phyloP scores from a whole-genome alignment of 2,888 invertebrate species.

The Drosophila tanythrix region DNA sequence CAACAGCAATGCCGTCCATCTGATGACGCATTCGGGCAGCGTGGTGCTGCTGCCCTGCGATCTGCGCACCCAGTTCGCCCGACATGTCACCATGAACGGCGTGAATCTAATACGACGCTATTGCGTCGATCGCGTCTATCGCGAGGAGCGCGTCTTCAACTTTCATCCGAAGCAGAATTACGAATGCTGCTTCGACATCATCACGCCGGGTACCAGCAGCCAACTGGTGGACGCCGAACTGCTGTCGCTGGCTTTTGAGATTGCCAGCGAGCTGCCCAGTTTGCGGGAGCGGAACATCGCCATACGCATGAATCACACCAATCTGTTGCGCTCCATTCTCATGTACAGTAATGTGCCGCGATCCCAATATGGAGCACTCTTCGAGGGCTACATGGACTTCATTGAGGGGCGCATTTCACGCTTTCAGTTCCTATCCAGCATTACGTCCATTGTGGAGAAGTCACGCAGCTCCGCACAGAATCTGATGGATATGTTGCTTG shows the following conservation, averaged over 20 bases:
- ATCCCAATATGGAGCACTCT: conserved; percentile 86
- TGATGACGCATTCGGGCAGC: conserved; percentile 95
- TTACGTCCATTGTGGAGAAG: conserved; percentile 88
- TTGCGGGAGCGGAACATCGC: conserved; percentile 88
- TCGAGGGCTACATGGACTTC: conserved; percentile 81
- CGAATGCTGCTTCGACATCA: conserved; percentile 97
- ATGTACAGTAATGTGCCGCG: conserved; percentile 92
- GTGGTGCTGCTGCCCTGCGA: conserved; percentile 95
- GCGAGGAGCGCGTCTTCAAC: conserved; percentile 91
- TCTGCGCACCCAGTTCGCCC: conserved; percentile 91
- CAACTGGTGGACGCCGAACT: conserved; percentile 94
- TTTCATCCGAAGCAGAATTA: conserved; percentile 95
- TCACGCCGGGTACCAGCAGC: conserved; percentile 90
- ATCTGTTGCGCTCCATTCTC: conserved; percentile 90
- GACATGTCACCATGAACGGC: conserved; percentile 92
- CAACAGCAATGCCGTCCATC: conserved; percentile 87
- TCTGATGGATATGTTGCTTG: conserved; percentile 82
- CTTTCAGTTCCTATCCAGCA: conserved; percentile 89
- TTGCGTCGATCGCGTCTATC: conserved; percentile 93
- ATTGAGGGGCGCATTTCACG: conserved; percentile 88
- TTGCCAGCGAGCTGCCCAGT: conserved; percentile 89
- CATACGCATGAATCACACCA: conserved; percentile 92
- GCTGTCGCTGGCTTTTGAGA: conserved; percentile 91
- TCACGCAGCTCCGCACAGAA: conserved; percentile 83
- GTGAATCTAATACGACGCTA: conserved; percentile 93